Conservation (phyloP, 2,888 invertebrate genomes). For the Mesopsocus fuscifrons region DNA sequence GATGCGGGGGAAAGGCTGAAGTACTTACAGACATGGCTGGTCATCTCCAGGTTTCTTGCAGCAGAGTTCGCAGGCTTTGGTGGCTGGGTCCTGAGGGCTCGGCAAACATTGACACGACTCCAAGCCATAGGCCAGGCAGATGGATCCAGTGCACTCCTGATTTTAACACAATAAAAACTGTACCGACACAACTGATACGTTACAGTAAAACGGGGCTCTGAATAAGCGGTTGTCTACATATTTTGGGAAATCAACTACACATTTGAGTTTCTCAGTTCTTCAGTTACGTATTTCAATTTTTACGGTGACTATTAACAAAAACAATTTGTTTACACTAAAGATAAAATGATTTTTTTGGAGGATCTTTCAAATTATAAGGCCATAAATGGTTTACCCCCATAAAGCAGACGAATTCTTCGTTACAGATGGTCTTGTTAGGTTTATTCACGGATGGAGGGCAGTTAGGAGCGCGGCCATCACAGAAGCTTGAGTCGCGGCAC, state of each 20-base stretch:
- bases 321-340: too few relatives aligned
- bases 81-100: slow-evolving; percentile 54
- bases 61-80: slow-evolving; percentile 82
- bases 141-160: slow-evolving; percentile 92
- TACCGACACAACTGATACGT: too few relatives aligned
- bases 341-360: too few relatives aligned
- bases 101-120: slow-evolving; percentile 89
- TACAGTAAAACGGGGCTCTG: too few relatives aligned
- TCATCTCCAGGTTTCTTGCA: slow-evolving; percentile 72
- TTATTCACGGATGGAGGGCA: slow-evolving; percentile 88
- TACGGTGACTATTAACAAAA: too few relatives aligned
- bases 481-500: slow-evolving; percentile 80
- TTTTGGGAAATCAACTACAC: too few relatives aligned
- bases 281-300: too few relatives aligned
- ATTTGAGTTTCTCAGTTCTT: too few relatives aligned
- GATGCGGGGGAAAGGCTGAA: too few relatives aligned
- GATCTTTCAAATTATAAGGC: too few relatives aligned
- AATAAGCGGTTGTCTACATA: too few relatives aligned
- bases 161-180: slow-evolving; percentile 14
- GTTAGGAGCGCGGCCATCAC: slow-evolving; percentile 70
- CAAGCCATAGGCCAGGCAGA: slow-evolving; percentile 87
- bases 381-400: slow-evolving; percentile 69
- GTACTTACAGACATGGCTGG: slow-evolving; percentile 52
- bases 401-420: slow-evolving; percentile 91
- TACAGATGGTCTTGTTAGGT: slow-evolving; percentile 87